Evolutionary conservation across 2,113 vertebrate species (phyloP).

Genomic region (Pontoporia blainvillei): DNA sequence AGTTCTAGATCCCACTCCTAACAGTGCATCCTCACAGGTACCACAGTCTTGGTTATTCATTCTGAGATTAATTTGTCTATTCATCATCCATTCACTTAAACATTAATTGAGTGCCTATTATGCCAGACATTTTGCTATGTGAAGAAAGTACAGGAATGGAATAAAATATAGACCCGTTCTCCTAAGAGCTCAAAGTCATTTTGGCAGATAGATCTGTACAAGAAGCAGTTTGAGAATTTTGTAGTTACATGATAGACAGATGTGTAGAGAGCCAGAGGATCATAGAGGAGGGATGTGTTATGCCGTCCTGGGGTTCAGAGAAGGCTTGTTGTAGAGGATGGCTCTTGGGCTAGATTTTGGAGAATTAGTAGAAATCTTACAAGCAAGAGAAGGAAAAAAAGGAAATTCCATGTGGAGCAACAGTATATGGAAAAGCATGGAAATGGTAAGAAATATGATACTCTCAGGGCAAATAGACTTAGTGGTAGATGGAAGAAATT

Average conservation of each 20-base stretch:
- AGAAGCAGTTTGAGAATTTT: neutral
- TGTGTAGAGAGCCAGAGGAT: neutral
- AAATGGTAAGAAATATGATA: neutral
- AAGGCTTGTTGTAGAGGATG: neutral
- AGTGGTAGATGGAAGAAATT: neutral
- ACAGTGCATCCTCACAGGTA: neutral
- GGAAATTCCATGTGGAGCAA: fast-evolving
- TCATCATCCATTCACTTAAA: neutral
- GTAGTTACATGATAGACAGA: fast-evolving
- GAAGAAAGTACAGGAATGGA: neutral
- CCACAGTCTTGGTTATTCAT: neutral
- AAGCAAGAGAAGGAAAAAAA: neutral
- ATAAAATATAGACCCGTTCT: neutral
- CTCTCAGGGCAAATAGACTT: neutral
- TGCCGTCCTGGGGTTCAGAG: neutral
- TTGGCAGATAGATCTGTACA: neutral
- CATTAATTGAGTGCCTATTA: neutral
- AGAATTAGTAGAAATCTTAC: neutral
- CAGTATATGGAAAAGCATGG: neutral
- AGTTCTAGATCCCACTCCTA: neutral
- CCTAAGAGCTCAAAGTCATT: neutral
- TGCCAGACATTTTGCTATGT: neutral
- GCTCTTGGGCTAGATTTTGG: neutral
- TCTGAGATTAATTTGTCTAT: neutral
- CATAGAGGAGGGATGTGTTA: neutral